Percentiles rank a stretch among this genome's conserved stretches.
Conservation (phyloP, 2,113 vertebrate species). For the Etheostoma cragini region DNA sequence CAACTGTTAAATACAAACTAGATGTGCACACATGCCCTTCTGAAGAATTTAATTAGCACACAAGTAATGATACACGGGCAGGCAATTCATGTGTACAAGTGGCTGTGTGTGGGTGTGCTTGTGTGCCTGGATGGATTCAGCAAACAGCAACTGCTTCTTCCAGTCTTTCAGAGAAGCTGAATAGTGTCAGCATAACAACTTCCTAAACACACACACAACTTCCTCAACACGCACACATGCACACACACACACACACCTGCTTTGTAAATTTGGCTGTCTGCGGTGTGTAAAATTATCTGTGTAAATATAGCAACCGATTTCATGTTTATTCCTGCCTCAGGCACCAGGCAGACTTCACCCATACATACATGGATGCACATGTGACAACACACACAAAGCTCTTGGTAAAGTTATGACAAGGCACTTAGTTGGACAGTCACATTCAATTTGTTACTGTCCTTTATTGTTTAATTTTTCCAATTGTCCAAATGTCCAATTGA, state of each 20-base stretch:
- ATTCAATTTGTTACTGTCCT: not conserved
- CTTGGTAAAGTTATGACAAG: not conserved
- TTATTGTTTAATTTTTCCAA: not conserved
- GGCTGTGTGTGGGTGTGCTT: not conserved
- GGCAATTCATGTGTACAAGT: slow-evolving; percentile 1
- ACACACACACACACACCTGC: slow-evolving; percentile 38
- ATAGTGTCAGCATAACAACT: slow-evolving; percentile 76
- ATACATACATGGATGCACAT: slow-evolving; percentile 35
- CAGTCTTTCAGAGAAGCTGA: slow-evolving; percentile 53
- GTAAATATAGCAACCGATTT: slow-evolving; percentile 76
- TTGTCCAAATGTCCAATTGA: too few relatives aligned
- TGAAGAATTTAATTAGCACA: slow-evolving; percentile 50
- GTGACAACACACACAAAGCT: not conserved
- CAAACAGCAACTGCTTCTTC: slow-evolving; percentile 56
- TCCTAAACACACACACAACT: slow-evolving; percentile 59
- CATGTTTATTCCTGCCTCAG: slow-evolving; percentile 83
- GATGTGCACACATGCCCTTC: slow-evolving; percentile 15
- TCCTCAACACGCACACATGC: not conserved
- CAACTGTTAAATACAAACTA: slow-evolving; percentile 35
- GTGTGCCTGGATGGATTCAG: slow-evolving; percentile 14
- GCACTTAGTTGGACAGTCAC: not conserved
- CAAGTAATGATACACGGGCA: slow-evolving; percentile 5
- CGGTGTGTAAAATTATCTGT: slow-evolving; percentile 75
- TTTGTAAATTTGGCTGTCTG: slow-evolving; percentile 35
- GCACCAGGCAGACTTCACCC: slow-evolving; percentile 82